Conservation (phyloP, 2,888 invertebrate genomes). For the Philereme vetulata region DNA sequence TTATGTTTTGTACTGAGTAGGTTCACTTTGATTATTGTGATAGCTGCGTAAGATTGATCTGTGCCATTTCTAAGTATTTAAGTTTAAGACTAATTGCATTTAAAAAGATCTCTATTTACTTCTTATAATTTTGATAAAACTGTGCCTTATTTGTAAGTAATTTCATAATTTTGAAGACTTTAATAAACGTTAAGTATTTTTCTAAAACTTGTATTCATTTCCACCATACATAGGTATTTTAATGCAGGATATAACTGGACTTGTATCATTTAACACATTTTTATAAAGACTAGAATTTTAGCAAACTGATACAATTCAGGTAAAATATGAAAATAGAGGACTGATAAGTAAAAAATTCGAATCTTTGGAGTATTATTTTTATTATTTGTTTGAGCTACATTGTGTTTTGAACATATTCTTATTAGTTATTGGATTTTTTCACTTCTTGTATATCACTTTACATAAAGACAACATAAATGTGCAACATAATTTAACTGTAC, state of each 20-base stretch:
- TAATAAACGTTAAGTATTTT: too few relatives aligned
- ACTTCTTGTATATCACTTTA: constrained; percentile 27
- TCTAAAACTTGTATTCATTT: too few relatives aligned
- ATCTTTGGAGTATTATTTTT: constrained; percentile 17
- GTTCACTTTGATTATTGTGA: too few relatives aligned
- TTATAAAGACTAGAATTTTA: too few relatives aligned
- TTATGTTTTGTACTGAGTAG: too few relatives aligned
- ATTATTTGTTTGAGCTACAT: constrained; percentile 21
- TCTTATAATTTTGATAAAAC: constrained; percentile 5
- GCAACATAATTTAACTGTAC: constrained; percentile 26
- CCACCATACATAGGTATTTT: too few relatives aligned
- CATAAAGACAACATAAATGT: constrained; percentile 22
- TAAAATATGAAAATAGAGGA: constrained; percentile 1
- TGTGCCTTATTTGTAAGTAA: background rate
- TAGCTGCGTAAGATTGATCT: too few relatives aligned
- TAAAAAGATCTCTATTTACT: constrained; percentile 8
- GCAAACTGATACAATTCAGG: too few relatives aligned
- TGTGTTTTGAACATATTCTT: constrained; percentile 11
- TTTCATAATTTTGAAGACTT: too few relatives aligned
- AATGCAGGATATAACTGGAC: too few relatives aligned
- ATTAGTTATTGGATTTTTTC: constrained; percentile 11
- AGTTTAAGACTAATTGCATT: constrained; percentile 16
- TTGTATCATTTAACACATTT: too few relatives aligned
- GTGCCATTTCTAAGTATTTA: too few relatives aligned
- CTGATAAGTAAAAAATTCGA: constrained; percentile 13